Conservation (phyloP, 1,140 invertebrate species). For the Trissolcus basalis region DNA sequence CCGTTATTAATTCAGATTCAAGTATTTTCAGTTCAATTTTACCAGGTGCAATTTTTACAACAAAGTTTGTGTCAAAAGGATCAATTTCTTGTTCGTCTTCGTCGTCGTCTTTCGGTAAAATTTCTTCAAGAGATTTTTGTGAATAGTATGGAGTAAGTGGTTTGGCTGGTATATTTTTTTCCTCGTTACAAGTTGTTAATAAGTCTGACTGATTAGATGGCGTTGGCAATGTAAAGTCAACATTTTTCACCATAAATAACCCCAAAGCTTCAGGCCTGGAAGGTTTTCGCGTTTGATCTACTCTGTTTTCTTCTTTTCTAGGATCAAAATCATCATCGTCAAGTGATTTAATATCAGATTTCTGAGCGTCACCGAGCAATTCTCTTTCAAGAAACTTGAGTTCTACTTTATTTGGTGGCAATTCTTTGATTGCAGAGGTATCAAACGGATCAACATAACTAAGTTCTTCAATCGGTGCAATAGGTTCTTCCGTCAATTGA, state of each 20-base stretch:
- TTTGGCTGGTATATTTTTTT: conserved; percentile 78
- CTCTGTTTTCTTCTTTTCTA: conserved; percentile 72
- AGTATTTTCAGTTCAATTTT: conserved; percentile 85
- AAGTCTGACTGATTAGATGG: conserved; percentile 77
- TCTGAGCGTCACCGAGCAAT: conserved; percentile 77
- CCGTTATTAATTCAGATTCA: conserved; percentile 80
- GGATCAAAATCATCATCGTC: conserved; percentile 85
- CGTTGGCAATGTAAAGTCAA: conserved; percentile 82
- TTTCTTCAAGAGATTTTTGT: conserved; percentile 72
- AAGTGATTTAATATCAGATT: conserved; percentile 22
- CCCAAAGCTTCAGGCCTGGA: conserved; percentile 80
- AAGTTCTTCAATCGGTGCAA: conserved; percentile 79
- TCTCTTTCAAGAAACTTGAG: conserved; percentile 87
- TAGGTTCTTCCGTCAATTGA: conserved; percentile 81
- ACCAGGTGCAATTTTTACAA: conserved; percentile 81
- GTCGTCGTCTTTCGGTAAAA: conserved; percentile 69
- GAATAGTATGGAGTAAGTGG: conserved; percentile 88
- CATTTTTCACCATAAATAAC: conserved; percentile 77
- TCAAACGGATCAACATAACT: conserved; percentile 90
- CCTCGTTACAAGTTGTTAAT: conserved; percentile 78
- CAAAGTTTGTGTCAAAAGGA: conserved; percentile 90
- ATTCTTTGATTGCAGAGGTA: conserved; percentile 84
- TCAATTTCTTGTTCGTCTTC: conserved; percentile 78
- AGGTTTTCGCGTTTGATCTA: conserved; percentile 65
- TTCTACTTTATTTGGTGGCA: conserved; percentile 85